phyloP scores from a whole-genome alignment of 2,888 invertebrate genomes.

The Pseudococcus jackbeardsleyi region DNA sequence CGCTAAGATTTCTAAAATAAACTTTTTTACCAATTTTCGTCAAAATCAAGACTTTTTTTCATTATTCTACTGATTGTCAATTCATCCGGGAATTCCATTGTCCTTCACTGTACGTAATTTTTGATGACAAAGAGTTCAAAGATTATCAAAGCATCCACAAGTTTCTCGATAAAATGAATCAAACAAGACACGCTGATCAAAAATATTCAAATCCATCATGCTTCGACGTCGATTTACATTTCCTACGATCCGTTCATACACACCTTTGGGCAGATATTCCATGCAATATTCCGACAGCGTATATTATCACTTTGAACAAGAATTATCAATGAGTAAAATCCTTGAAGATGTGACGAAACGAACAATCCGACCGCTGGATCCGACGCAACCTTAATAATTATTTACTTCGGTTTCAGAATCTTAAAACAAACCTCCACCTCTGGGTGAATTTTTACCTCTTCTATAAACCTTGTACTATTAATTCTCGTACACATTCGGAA shows the following conservation, averaged over 20 bases:
- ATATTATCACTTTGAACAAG: neutral
- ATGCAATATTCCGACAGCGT: neutral
- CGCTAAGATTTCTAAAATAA: no score
- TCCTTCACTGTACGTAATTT: neutral
- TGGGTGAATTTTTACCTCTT: constrained; percentile 21
- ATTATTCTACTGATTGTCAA: neutral
- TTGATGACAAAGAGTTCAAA: neutral
- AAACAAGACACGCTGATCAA: neutral
- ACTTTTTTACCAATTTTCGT: no score
- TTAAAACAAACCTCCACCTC: constrained; percentile 44
- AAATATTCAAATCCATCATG: neutral
- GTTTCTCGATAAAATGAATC: neutral
- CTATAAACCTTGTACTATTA: constrained; percentile 42
- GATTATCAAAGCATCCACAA: neutral
- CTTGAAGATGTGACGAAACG: constrained; percentile 52
- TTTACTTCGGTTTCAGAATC: constrained; percentile 58
- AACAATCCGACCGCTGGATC: constrained; percentile 18
- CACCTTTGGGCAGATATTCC: neutral
- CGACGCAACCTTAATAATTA: constrained; percentile 60
- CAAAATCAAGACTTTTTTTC: no score
- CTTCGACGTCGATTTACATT: neutral
- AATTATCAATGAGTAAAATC: constrained; percentile 50
- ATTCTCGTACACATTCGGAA: neutral
- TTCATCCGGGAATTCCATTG: neutral
- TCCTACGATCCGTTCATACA: neutral